Evolutionary conservation across 2,888 invertebrate species (phyloP).

Genomic region (Onthophagus sagittarius): DNA sequence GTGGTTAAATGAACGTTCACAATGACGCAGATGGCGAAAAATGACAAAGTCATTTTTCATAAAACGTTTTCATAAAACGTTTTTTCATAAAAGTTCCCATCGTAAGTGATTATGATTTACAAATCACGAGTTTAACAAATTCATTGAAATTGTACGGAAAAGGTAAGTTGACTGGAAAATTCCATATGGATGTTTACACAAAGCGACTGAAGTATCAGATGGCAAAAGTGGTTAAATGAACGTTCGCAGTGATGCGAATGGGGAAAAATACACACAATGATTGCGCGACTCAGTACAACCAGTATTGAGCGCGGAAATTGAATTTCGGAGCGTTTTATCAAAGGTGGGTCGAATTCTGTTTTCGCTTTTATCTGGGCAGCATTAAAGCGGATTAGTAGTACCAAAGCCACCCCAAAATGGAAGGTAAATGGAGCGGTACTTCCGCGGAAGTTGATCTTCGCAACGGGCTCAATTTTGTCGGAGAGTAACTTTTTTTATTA

Average conservation of each 20-base stretch:
- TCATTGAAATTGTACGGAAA: too few relatives aligned
- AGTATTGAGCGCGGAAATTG: neutral
- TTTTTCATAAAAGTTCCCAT: too few relatives aligned
- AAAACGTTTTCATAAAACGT: too few relatives aligned
- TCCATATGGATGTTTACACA: neutral
- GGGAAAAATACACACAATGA: neutral
- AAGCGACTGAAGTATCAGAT: neutral
- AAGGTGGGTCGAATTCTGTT: neutral
- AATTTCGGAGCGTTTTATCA: neutral
- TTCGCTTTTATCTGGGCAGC: constrained; percentile 2
- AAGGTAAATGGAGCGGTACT: constrained; percentile 3
- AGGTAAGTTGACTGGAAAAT: too few relatives aligned
- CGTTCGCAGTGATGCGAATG: neutral
- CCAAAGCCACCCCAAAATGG: constrained; percentile 1
- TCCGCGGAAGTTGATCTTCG: constrained; percentile 4
- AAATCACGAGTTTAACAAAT: too few relatives aligned
- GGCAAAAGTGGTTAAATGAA: neutral
- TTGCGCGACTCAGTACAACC: neutral
- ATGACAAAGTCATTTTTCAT: too few relatives aligned
- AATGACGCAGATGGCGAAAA: too few relatives aligned
- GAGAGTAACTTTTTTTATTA: constrained; percentile 11
- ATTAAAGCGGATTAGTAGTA: constrained; percentile 7
- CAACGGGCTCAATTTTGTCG: constrained; percentile 7
- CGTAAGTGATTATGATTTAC: too few relatives aligned
- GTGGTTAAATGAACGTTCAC: too few relatives aligned